Base-by-base conservation (phyloP, 2,113 vertebrate genomes). In the Nothobranchius kuhntae region DNA sequence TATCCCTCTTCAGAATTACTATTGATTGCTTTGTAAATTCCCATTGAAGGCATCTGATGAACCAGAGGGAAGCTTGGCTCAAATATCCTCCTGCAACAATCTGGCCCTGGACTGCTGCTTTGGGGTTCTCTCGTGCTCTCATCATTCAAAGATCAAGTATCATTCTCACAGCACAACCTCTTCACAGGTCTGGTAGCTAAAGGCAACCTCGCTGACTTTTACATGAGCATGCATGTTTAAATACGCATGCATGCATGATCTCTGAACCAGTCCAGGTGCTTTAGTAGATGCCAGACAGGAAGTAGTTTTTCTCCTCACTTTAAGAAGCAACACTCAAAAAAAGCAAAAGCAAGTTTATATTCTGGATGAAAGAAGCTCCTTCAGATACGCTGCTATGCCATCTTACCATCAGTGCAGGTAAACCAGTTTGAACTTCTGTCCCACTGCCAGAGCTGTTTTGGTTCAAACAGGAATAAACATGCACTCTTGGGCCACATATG, bases 91-190 rank as follows among this genome's bases (percentile, higher is more conserved):
- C 47, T 63, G 70, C 78, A 66, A 53, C 60, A 48, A 57, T 78
- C 84, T 77, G 81, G 79, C 73, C 61, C 60, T 54, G 21, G 45
- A 48, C 53, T 6, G 2, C 56, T 70, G 50, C 54, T 68, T 81
- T 59, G 75, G 68, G 78, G 70, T 77, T 84, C 65, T 50, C 52
- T 13, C 53, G 48, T 80, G 61, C 73, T 74, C 75, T 80, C 61
- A 80, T 86, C 48, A 80, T 75, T 73, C 72, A 9, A 67, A 81
- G 61, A 80, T 84, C 80, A 87, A 83, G 78, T 64, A 65, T 35
- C 3, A 59, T 72, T 68, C 40, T 62, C 65, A 67, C 75, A 75
- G 50, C 54, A 7, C 13, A 24, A 53, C 71, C 53, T n/a, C 71
- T 65, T 72, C 71, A 60, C 55, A 52, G 47, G 61, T 46, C 54